Percentiles rank a stretch among this genome's conserved stretches.
Conservation (phyloP, 2,113 vertebrate species). For the Grammomys surdaster region DNA sequence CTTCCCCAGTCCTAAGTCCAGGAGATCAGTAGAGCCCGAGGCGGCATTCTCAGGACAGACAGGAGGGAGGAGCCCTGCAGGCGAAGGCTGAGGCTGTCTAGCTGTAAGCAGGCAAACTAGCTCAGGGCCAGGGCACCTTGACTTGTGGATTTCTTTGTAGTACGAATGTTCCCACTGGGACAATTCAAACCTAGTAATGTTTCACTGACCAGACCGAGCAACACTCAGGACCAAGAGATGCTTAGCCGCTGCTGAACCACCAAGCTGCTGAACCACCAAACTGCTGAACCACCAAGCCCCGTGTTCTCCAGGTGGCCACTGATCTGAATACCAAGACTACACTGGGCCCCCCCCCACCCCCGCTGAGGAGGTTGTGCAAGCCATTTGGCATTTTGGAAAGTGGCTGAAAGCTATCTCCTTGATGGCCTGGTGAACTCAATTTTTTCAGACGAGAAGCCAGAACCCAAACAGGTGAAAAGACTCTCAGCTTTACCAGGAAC, state of each 20-base stretch:
- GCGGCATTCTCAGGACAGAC: background rate
- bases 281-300: background rate
- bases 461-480: background rate
- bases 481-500: background rate
- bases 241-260: background rate
- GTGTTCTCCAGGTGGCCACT: background rate
- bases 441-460: background rate
- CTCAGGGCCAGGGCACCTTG: background rate
- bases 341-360: no score
- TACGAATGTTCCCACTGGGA: background rate
- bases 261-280: background rate
- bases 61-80: background rate
- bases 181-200: background rate
- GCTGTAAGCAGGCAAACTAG: background rate
- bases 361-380: fast-evolving
- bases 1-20: background rate
- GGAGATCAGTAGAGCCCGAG: background rate
- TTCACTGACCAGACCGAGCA: background rate
- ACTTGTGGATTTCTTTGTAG: background rate
- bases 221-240: background rate
- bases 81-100: background rate
- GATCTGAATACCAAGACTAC: background rate
- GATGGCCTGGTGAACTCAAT: background rate
- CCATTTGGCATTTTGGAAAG: background rate
- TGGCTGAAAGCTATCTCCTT: background rate